Conservation (phyloP, 2,113 vertebrate species). For the Pelecanus crispus region DNA sequence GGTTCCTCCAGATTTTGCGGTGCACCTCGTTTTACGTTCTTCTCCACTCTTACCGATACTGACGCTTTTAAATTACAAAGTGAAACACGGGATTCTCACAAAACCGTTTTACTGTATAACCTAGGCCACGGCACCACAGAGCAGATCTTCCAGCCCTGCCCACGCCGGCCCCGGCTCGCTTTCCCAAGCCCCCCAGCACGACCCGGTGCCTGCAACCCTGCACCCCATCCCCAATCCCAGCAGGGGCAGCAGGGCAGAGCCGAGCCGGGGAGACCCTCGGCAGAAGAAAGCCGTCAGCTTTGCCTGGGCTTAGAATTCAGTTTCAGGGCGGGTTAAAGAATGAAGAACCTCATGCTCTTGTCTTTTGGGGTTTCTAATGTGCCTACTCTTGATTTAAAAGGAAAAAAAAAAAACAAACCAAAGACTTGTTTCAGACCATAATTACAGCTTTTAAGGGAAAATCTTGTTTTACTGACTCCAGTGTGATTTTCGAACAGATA, state of each 20-base stretch:
- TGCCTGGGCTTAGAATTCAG: rapidly evolving
- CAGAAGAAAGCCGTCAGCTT: neutral
- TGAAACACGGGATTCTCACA: neutral
- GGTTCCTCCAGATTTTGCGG: neutral
- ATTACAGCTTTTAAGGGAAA: neutral
- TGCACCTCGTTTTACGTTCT: neutral
- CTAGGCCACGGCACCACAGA: neutral
- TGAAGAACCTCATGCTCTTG: neutral
- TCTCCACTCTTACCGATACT: neutral
- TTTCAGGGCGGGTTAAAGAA: neutral
- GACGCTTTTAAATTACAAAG: neutral
- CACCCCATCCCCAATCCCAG: rapidly evolving
- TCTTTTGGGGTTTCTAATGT: neutral
- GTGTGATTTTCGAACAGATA: neutral
- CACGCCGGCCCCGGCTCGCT: rapidly evolving
- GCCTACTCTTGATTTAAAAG: neutral
- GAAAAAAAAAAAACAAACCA: neutral
- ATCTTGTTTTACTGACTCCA: neutral
- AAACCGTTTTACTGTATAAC: rapidly evolving
- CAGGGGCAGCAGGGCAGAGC: rapidly evolving
- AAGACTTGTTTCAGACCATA: neutral
- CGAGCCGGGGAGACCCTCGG: rapidly evolving
- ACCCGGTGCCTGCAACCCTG: neutral
- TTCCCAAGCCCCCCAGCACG: rapidly evolving
- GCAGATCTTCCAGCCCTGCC: neutral